Percentiles rank a stretch among this genome's conserved stretches.
These are phyloP conservation scores for Xyrichtys novacula DNA, from an alignment of 2,797 vertebrate genomes.

Conservation along the genomic window DNA sequence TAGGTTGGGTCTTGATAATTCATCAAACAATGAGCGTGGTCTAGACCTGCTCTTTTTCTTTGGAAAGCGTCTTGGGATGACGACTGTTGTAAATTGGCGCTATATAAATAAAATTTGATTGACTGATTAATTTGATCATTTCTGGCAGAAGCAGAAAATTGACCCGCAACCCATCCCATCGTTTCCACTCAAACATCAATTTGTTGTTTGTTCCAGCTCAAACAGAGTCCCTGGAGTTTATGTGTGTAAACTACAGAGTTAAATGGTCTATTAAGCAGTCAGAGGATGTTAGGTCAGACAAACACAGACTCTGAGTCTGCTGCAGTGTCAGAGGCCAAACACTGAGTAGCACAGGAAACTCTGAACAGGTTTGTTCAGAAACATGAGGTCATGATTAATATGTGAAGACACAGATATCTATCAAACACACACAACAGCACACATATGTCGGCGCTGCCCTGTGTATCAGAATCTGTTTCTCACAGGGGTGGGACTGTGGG, in stretches of 20 bases:
- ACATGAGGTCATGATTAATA: slow-evolving; percentile 9
- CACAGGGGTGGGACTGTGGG: slow-evolving; percentile 84
- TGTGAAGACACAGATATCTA: neutral
- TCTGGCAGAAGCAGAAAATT: neutral
- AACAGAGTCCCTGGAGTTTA: slow-evolving; percentile 28
- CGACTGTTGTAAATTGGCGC: too few relatives aligned
- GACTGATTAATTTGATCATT: too few relatives aligned
- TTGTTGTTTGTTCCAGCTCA: neutral
- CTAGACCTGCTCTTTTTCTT: too few relatives aligned
- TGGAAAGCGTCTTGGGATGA: too few relatives aligned
- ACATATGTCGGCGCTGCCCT: slow-evolving; percentile 26
- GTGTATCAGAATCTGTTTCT: slow-evolving; percentile 60
- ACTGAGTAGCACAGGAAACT: slow-evolving; percentile 32
- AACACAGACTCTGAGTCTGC: slow-evolving; percentile 61
- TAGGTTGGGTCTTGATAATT: too few relatives aligned
- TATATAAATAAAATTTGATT: too few relatives aligned
- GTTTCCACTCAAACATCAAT: neutral
- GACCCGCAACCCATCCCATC: neutral
- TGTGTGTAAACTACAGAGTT: slow-evolving; percentile 20
- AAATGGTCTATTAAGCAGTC: slow-evolving; percentile 33
- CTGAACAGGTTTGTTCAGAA: neutral
- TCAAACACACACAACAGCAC: slow-evolving; percentile 4
- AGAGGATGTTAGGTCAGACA: slow-evolving; percentile 64
- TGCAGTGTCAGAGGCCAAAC: slow-evolving; percentile 58
- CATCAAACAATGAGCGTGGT: too few relatives aligned